phyloP scores from a whole-genome alignment of 2,888 invertebrate species.

The Cerastis leucographa region DNA sequence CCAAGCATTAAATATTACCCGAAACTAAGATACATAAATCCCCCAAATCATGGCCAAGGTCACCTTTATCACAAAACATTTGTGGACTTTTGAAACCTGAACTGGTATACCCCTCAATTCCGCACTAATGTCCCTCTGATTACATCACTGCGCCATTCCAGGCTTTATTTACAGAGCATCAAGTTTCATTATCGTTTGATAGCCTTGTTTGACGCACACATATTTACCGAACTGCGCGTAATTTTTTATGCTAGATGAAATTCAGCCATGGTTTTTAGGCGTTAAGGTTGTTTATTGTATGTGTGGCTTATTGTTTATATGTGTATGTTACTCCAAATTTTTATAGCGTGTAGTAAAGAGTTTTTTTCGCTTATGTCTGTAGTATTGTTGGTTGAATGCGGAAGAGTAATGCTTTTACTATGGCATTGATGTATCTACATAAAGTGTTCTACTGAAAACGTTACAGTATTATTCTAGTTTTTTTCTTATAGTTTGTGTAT shows the following conservation, averaged over 20 bases:
- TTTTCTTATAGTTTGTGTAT: conserved; percentile 10
- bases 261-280: conserved; percentile 16
- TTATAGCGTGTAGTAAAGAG: conserved; percentile 47
- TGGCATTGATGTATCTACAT: conserved; percentile 34
- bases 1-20: background rate
- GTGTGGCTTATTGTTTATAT: conserved; percentile 34
- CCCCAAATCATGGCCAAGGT: conserved; percentile 30
- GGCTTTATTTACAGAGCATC: conserved; percentile 47
- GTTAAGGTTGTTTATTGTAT: conserved; percentile 43
- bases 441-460: conserved; percentile 24
- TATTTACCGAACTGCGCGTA: conserved; percentile 42
- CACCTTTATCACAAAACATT: conserved; percentile 34
- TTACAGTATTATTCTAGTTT: conserved; percentile 7
- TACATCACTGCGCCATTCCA: conserved; percentile 28
- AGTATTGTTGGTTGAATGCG: conserved; percentile 53
- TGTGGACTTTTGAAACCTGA: conserved; percentile 58
- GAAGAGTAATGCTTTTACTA: conserved; percentile 54
- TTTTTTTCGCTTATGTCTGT: conserved; percentile 49
- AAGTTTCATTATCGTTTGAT: conserved; percentile 57
- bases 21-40: conserved; percentile 8
- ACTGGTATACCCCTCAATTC: conserved; percentile 54
- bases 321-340: conserved; percentile 53
- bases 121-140: conserved; percentile 44
- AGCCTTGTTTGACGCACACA: conserved; percentile 56
- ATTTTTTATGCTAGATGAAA: conserved; percentile 4